Evolutionary conservation across 2,113 vertebrate species (phyloP).

Genomic region (Notarius lentiginosus): DNA sequence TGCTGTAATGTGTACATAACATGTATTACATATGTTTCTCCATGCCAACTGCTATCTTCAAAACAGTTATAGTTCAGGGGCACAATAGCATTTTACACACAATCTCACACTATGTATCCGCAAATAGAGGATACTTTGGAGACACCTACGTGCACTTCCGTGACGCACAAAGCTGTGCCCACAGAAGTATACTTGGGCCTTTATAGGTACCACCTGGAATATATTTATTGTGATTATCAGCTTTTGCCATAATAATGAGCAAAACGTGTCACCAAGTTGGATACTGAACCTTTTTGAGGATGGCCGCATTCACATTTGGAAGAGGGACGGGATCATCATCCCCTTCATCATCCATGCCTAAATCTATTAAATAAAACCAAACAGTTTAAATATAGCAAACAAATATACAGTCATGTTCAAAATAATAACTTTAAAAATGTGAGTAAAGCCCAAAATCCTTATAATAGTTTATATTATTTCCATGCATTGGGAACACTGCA

Average conservation of each 20-base stretch:
- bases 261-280: neutral
- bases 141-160: no score
- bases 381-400: no score
- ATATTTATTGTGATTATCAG: neutral
- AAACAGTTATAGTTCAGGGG: neutral
- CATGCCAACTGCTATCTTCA: neutral
- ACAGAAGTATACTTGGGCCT: no score
- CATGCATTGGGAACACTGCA: no score
- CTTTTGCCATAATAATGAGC: neutral
- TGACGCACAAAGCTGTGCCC: no score
- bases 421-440: no score
- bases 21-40: neutral
- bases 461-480: no score
- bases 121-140: no score
- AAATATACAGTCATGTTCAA: no score
- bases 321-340: conserved; percentile 98
- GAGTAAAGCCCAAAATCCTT: no score
- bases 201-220: neutral
- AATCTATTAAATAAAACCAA: conserved; percentile 72
- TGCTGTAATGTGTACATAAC: neutral
- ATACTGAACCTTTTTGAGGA: conserved; percentile 90
- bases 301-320: conserved; percentile 97
- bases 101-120: neutral
- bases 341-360: conserved; percentile 99
- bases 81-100: neutral